Percentiles rank a stretch among this genome's conserved stretches.
Evolutionary conservation across 2,113 vertebrate species (phyloP).

Genomic region (Madoqua kirkii): DNA sequence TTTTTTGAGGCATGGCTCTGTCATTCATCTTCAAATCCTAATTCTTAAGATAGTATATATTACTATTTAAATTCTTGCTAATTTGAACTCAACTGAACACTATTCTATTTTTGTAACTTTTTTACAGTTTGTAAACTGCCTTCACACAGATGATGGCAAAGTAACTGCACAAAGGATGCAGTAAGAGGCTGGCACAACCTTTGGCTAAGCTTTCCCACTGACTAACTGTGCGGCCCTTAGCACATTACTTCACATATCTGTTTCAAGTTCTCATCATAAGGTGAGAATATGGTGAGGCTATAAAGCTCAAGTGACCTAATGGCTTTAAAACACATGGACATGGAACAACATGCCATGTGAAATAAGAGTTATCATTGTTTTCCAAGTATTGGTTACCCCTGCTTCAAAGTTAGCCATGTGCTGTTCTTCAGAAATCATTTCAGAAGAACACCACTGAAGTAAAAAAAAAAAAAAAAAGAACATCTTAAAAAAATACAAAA

Average conservation of each 20-base stretch:
- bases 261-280: neutral
- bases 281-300: neutral
- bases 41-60: neutral
- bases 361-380: neutral
- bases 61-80: neutral
- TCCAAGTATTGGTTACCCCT: neutral
- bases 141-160: neutral
- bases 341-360: neutral
- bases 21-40: neutral
- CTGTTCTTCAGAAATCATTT: neutral
- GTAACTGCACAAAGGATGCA: neutral
- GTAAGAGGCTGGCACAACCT: neutral
- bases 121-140: neutral
- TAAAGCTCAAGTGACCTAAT: neutral
- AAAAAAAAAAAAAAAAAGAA: neutral
- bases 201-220: neutral
- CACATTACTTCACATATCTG: neutral
- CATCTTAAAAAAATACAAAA: neutral
- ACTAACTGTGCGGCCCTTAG: neutral
- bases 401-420: neutral
- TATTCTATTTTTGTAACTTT: neutral
- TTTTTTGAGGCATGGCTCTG: neutral
- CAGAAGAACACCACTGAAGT: neutral
- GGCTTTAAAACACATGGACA: neutral
- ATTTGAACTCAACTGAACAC: neutral